A percentile compares a stretch with the other conserved stretches of the same genome.
phyloP scores from a whole-genome alignment of 2,113 vertebrate genomes.

The Gadus macrocephalus region DNA sequence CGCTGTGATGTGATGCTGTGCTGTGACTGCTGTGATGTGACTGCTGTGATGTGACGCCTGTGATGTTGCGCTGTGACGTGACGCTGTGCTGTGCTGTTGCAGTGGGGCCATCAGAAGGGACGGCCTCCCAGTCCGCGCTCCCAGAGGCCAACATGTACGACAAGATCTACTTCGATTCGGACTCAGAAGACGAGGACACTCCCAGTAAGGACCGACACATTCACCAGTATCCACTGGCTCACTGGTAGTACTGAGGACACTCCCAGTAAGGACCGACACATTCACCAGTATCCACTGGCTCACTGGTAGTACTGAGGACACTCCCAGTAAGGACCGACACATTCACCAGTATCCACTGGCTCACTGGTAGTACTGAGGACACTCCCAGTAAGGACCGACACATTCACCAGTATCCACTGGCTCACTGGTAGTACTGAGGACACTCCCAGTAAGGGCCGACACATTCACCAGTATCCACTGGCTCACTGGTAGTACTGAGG shows the following conservation, averaged over 20 bases:
- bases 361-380: no score
- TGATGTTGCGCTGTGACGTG: not conserved
- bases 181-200: constrained; percentile 79
- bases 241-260: constrained; percentile 40
- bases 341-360: no score
- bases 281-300: not conserved
- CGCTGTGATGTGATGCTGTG: no score
- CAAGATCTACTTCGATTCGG: constrained; percentile 91
- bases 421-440: not conserved
- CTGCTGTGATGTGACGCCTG: no score
- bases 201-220: constrained; percentile 42
- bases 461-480: no score
- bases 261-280: no score
- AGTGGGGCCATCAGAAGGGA: not conserved
- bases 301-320: not conserved
- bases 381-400: no score
- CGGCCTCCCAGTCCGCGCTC: constrained; percentile 9
- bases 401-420: not conserved
- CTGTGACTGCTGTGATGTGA: no score
- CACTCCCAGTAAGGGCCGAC: no score
- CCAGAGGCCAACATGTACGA: constrained; percentile 75
- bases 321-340: no score
- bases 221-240: no score
- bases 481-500: no score
- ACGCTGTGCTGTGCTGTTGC: not conserved